These are phyloP conservation scores for Epinotia bilunana DNA, from an alignment of 2,888 invertebrate genomes.

Conservation along the genomic window DNA sequence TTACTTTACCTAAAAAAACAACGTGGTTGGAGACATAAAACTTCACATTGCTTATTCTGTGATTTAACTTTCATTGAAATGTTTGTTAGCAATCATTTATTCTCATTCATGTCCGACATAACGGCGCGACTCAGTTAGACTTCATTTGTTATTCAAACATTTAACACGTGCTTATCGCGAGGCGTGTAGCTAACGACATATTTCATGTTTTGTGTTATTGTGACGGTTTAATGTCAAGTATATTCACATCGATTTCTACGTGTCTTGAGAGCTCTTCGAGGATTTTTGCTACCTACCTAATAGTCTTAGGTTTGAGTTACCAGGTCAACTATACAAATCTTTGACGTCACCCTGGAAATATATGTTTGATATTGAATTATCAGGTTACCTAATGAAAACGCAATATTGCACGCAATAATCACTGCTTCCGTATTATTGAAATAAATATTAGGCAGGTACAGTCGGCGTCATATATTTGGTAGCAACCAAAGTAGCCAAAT, in stretches of 20 bases:
- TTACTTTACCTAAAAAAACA: neutral
- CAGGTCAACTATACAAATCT: too few relatives aligned
- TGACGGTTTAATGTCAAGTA: constrained; percentile 5
- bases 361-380: too few relatives aligned
- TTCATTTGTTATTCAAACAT: constrained; percentile 19
- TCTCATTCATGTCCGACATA: constrained; percentile 4
- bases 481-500: too few relatives aligned
- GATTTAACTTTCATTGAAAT: constrained; percentile 9
- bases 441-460: too few relatives aligned
- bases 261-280: neutral
- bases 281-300: too few relatives aligned
- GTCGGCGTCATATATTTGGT: too few relatives aligned
- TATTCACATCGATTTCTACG: neutral
- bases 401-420: too few relatives aligned
- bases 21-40: neutral
- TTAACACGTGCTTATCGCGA: neutral
- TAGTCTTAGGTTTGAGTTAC: too few relatives aligned
- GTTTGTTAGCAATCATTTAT: constrained; percentile 1
- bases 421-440: too few relatives aligned
- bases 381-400: too few relatives aligned
- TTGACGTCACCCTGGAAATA: too few relatives aligned
- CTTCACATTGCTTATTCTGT: neutral
- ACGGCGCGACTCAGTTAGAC: neutral
- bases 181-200: neutral
- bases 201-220: neutral